These are phyloP conservation scores for Nestor notabilis DNA, from an alignment of 2,113 vertebrate genomes.

Conservation along the genomic window DNA sequence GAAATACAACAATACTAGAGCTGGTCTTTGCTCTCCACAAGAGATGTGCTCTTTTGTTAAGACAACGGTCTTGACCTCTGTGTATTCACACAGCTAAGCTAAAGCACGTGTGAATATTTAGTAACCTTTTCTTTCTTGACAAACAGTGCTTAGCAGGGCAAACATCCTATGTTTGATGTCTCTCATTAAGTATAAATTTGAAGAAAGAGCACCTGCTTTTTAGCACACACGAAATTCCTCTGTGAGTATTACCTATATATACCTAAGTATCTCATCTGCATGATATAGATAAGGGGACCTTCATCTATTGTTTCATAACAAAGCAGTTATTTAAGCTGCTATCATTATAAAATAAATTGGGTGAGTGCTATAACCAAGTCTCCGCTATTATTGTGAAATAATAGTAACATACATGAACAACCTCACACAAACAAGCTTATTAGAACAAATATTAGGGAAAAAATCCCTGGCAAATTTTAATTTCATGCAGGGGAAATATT, in stretches of 20 bases:
- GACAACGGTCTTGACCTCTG: conserved; percentile 22
- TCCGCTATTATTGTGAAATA: conserved; percentile 50
- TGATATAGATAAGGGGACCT: not conserved
- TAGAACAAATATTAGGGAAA: conserved; percentile 8
- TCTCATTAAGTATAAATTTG: conserved; percentile 39
- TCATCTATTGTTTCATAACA: not conserved
- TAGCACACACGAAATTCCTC: not conserved
- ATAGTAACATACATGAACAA: not conserved
- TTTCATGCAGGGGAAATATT: conserved; percentile 38
- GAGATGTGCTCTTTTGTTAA: conserved; percentile 54
- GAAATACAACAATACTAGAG: conserved; percentile 50
- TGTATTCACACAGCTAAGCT: not conserved
- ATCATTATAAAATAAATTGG: conserved; percentile 21
- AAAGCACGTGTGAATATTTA: not conserved
- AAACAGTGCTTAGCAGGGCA: conserved; percentile 59
- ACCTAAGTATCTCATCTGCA: not conserved
- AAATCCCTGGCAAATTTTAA: conserved; percentile 26
- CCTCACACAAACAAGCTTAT: not conserved
- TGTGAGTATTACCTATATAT: not conserved
- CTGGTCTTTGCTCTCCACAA: conserved; percentile 54
- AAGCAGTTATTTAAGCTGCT: conserved; percentile 35
- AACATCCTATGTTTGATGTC: conserved; percentile 31
- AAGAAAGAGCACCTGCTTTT: conserved; percentile 19
- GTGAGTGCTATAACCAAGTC: conserved; percentile 4
- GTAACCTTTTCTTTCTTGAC: conserved; percentile 59